Conservation (phyloP, 2,113 vertebrate species). For the Dicentrarchus labrax region DNA sequence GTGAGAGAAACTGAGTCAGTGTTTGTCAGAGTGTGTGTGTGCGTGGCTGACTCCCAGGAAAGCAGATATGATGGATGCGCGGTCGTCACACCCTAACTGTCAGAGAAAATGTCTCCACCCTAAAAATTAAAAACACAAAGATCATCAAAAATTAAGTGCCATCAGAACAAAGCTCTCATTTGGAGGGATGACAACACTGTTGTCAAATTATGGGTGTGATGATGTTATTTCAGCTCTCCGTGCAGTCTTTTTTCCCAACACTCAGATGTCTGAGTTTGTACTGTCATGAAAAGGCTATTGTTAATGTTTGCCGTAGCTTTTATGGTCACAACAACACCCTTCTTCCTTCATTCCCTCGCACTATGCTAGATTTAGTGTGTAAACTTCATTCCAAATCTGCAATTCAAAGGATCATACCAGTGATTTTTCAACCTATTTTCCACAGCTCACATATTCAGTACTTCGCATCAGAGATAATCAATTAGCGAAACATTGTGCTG, state of each 20-base stretch:
- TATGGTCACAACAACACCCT: too few relatives aligned
- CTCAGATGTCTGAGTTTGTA: not conserved
- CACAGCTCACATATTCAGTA: not conserved
- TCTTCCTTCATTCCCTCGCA: not conserved
- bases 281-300: not conserved
- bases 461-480: not conserved
- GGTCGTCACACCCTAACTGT: conserved; percentile 64
- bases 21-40: not conserved
- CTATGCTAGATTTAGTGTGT: not conserved
- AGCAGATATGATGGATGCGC: conserved; percentile 54
- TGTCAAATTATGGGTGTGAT: conserved; percentile 48
- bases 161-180: conserved; percentile 57
- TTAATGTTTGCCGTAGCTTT: not conserved
- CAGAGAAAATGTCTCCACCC: conserved; percentile 66
- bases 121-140: conserved; percentile 49
- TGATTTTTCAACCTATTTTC: not conserved
- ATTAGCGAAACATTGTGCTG: not conserved
- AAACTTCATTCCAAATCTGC: not conserved
- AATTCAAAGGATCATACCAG: not conserved
- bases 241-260: conserved; percentile 1
- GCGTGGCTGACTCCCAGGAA: conserved; percentile 32
- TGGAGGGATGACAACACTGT: conserved; percentile 28
- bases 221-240: not conserved
- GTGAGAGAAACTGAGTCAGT: conserved; percentile 20
- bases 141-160: conserved; percentile 54